Conservation (phyloP, 2,888 invertebrate species). For the Meteorus cinctellus region DNA sequence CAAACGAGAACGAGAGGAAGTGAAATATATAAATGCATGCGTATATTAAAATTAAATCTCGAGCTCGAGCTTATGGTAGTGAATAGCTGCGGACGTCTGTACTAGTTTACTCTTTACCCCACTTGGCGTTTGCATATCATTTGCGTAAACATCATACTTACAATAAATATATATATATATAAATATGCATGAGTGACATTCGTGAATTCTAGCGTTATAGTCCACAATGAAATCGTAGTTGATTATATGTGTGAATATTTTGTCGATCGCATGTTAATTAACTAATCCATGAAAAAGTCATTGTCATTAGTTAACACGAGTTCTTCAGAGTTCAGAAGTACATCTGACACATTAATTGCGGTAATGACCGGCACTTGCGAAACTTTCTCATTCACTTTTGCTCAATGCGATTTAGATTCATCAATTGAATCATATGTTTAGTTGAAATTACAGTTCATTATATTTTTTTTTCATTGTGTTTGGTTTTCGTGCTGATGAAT, state of each 20-base stretch:
- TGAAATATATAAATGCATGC: not conserved
- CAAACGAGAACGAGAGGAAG: not conserved
- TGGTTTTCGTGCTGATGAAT: not conserved
- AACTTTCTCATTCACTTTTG: too few species aligned
- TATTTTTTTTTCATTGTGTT: too few species aligned
- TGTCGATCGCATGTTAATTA: not conserved
- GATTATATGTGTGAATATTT: not conserved
- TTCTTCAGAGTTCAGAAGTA: too few species aligned
- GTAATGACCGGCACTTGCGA: too few species aligned
- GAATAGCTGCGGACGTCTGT: constrained; percentile 34
- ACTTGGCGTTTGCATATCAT: constrained; percentile 62
- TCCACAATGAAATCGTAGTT: constrained; percentile 12
- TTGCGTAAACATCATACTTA: constrained; percentile 47
- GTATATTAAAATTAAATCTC: constrained; percentile 37
- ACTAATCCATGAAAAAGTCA: not conserved
- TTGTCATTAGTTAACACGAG: not conserved
- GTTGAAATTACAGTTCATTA: too few species aligned
- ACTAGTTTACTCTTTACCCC: constrained; percentile 56
- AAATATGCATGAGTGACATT: constrained; percentile 58
- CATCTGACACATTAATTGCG: too few species aligned
- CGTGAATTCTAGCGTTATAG: constrained; percentile 37
- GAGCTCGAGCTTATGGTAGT: constrained; percentile 28
- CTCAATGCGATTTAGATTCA: too few species aligned
- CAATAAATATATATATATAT: not conserved
- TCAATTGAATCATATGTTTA: too few species aligned